Conservation (phyloP, 2,888 invertebrate genomes). For the Drosophila paracracens region DNA sequence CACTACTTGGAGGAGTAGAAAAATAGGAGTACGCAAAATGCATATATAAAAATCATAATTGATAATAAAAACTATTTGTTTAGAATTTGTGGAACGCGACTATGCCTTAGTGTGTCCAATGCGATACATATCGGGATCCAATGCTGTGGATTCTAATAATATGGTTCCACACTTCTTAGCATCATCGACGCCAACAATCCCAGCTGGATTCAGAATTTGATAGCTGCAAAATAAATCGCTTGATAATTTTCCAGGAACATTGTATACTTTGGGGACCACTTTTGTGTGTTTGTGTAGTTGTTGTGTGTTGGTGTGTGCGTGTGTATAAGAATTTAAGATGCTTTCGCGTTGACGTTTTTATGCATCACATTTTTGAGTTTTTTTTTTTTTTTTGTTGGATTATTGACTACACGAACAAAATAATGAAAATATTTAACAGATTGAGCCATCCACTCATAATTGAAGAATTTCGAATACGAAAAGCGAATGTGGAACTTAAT, state of each 20-base stretch:
- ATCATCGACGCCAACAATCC: constrained; percentile 90
- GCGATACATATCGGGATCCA: constrained; percentile 97
- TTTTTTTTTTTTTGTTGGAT: constrained; percentile 37
- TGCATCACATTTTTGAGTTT: constrained; percentile 24
- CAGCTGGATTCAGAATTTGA: constrained; percentile 98
- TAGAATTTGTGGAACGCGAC: constrained; percentile 76
- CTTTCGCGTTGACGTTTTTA: constrained; percentile 46
- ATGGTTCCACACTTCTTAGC: constrained; percentile 88
- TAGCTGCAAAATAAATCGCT: constrained; percentile 89
- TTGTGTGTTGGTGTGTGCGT: constrained; percentile 11
- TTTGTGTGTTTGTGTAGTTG: constrained; percentile 25
- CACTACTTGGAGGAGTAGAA: constrained; percentile 60
- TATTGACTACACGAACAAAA: constrained; percentile 64
- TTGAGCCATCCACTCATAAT: constrained; percentile 76
- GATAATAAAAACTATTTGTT: constrained; percentile 13
- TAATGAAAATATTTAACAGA: constrained; percentile 13
- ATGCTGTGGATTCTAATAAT: constrained; percentile 89
- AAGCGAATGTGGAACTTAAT: constrained; percentile 73
- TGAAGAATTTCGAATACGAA: constrained; percentile 62
- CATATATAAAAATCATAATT: constrained; percentile 39
- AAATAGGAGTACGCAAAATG: constrained; percentile 61
- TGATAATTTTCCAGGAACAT: constrained; percentile 26
- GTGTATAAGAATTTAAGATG: constrained; percentile 27
- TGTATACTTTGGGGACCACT: constrained; percentile 52
- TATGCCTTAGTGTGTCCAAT: constrained; percentile 98